Base-by-base conservation (phyloP, 2,113 vertebrate species). In the Gyps fulvus region DNA sequence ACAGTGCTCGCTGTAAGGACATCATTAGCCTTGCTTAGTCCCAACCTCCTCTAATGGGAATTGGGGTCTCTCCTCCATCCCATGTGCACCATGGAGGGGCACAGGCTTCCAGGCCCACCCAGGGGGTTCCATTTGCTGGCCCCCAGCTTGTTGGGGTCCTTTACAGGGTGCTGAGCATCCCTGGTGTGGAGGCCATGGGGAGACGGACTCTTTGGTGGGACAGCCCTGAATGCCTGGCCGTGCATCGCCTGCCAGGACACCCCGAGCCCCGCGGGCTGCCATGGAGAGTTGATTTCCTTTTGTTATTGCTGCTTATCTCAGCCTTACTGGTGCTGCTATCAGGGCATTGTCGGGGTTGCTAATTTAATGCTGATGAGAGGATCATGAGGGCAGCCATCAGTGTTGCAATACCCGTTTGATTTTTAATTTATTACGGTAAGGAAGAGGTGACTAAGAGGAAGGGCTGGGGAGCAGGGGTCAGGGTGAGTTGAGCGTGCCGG, bases 391-490 rank as follows among this genome's bases (percentile, higher is more conserved):
- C 13, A 18, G 40, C 38, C 59, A 82, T 62, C 65, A 78, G 63
- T 31, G 34, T 57, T 0, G 0, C 27, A 87, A 67, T 61, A 73
- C 23, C 57, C 19, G 6, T 79, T 90, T 95, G 78, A 82, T 80
- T 84, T 91, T 88, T 40, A 52, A 52, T 93, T 87, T 76, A 52
- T 94, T 78, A 52, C 2, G 3, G 52, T 86, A 76, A 95, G 96
- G 95, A 97, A 94, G 93, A 95, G 42, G 79, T 90, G 95, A 90
- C 76, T 86, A 94, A 96, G 84, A 95, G 96, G 96, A 96, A 96
- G 72, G 85, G 89, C 90, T 94, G 88, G 45, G 78, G 71, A 89
- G 45, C 69, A 82, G 74, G 1, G 0, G 27, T 63, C 61, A 73
- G 92, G 57, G 90, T 83, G 59, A 86, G 69, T 92, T 38, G 57